These are phyloP conservation scores for Glareola pratincola DNA, from an alignment of 2,113 vertebrate genomes.

Conservation along the genomic window DNA sequence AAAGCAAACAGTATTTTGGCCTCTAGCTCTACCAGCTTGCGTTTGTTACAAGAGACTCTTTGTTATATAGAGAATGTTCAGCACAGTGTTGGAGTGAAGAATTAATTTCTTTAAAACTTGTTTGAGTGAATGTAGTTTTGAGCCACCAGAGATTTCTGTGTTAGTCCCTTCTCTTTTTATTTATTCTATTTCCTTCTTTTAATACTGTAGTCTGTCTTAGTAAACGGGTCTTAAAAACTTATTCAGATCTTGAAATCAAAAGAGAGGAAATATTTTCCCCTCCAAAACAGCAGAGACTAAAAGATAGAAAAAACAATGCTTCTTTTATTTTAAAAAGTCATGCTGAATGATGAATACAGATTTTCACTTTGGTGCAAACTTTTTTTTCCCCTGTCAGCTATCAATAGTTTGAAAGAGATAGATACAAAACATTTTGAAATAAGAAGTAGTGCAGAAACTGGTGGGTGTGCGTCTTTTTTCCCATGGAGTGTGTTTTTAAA, in stretches of 20 bases:
- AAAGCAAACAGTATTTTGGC: neutral
- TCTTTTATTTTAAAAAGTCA: slow-evolving; percentile 14
- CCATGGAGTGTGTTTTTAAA: neutral
- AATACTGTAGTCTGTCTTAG: neutral
- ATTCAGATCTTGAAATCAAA: slow-evolving; percentile 24
- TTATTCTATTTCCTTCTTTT: neutral
- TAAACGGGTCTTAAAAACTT: slow-evolving; percentile 18
- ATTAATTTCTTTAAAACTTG: neutral
- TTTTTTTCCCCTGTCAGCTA: neutral
- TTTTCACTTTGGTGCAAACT: neutral
- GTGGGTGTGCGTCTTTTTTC: neutral
- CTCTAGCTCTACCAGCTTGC: neutral
- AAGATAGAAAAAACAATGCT: slow-evolving; percentile 1
- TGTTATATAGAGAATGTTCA: neutral
- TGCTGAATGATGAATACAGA: neutral
- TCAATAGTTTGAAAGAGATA: neutral
- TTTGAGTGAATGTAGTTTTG: neutral
- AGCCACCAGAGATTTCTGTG: neutral
- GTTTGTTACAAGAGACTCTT: neutral
- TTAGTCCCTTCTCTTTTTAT: neutral
- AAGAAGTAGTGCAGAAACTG: neutral
- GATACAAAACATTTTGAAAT: neutral
- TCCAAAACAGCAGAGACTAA: slow-evolving; percentile 5
- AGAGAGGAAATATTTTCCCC: slow-evolving; percentile 39
- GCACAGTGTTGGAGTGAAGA: neutral